Evolutionary conservation across 1,140 invertebrate species (phyloP).

Genomic region (Heliconius hermathena): DNA sequence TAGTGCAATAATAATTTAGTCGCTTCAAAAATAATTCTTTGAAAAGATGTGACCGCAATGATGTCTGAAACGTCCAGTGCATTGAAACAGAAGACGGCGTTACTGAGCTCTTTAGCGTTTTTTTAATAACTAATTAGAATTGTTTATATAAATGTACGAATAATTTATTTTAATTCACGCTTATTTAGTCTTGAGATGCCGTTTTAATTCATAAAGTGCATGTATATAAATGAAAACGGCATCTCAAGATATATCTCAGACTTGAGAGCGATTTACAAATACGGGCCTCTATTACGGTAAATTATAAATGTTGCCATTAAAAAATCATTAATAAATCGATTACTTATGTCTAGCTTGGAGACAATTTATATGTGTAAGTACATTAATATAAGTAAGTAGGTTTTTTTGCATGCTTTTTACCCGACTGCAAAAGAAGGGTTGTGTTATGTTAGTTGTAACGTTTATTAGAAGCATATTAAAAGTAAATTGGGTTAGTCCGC

Average conservation of each 20-base stretch:
- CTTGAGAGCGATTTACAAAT: no score
- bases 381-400: neutral
- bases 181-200: no score
- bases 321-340: neutral
- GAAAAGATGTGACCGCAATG: neutral
- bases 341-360: neutral
- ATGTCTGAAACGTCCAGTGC: neutral
- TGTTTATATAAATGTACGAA: neutral
- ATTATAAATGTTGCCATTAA: no score
- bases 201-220: no score
- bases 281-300: no score
- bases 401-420: neutral
- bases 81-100: neutral
- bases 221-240: no score
- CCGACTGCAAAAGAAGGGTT: no score
- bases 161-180: no score
- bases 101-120: neutral
- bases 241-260: no score
- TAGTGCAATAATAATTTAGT: neutral
- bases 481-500: neutral
- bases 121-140: neutral
- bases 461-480: slow-evolving; percentile 9
- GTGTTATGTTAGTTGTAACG: neutral
- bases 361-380: neutral
- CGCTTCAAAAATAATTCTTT: neutral